phyloP scores from a whole-genome alignment of 2,888 invertebrate species.

The Antheraea assamensis region DNA sequence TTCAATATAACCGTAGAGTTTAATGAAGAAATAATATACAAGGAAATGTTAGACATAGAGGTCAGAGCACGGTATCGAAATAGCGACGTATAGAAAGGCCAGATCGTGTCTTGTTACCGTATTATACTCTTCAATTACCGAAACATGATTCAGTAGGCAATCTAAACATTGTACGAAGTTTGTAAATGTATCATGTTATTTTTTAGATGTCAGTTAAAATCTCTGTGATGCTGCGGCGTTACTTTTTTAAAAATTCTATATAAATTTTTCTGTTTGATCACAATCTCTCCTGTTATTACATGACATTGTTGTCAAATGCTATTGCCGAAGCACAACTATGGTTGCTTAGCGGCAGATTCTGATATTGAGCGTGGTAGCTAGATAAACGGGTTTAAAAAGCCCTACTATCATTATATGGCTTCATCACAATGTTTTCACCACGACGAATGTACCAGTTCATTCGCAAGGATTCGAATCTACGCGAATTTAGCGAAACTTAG shows the following conservation, averaged over 20 bases:
- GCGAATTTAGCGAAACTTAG: no score
- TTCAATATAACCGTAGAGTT: background rate
- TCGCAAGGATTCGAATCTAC: no score
- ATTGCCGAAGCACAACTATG: background rate
- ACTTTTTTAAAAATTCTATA: background rate
- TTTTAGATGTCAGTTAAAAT: background rate
- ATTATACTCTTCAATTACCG: background rate
- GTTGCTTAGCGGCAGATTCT: background rate
- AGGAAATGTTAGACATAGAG: slow-evolving; percentile 2
- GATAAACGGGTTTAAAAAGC: background rate
- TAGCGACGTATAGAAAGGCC: background rate
- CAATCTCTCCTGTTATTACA: background rate
- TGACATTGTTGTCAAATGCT: background rate
- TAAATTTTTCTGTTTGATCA: background rate
- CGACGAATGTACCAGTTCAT: no score
- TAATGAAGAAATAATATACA: slow-evolving; percentile 8
- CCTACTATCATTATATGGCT: background rate
- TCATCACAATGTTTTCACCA: no score
- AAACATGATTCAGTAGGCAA: background rate
- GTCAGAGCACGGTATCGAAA: slow-evolving; percentile 4
- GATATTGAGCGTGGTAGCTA: background rate
- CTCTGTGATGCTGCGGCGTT: background rate
- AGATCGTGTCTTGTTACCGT: slow-evolving; percentile 1
- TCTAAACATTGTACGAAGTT: background rate
- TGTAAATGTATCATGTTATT: background rate